These are phyloP conservation scores for Lethenteron reissneri DNA, from an alignment of 2,113 vertebrate genomes.

Conservation along the genomic window DNA sequence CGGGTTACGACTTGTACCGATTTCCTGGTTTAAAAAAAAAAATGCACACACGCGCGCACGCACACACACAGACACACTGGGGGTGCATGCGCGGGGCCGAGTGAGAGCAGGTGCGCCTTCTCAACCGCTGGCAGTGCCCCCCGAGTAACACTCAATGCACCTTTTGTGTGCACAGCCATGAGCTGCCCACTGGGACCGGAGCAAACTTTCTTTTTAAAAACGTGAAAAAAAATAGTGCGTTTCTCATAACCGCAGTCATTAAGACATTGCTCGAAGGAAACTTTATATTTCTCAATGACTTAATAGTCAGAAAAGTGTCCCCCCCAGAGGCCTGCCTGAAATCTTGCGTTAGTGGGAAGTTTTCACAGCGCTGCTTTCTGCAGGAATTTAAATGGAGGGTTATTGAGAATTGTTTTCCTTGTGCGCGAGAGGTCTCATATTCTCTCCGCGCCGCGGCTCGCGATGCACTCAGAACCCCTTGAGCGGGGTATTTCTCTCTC, in stretches of 20 bases:
- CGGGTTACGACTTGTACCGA: background rate
- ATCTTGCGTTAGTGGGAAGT: too few relatives aligned
- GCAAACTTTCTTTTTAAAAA: background rate
- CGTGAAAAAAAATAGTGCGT: background rate
- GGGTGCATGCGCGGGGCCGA: background rate
- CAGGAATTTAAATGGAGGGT: too few relatives aligned
- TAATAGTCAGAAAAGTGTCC: background rate
- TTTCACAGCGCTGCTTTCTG: too few relatives aligned
- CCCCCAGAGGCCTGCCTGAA: background rate
- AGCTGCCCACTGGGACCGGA: background rate
- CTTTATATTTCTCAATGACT: slow-evolving; percentile 4
- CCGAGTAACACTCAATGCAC: background rate
- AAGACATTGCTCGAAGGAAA: slow-evolving; percentile 2
- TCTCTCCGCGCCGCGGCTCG: too few relatives aligned
- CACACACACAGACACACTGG: too few relatives aligned
- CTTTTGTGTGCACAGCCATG: background rate
- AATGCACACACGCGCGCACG: too few relatives aligned
- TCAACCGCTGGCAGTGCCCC: background rate
- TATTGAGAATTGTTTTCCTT: too few relatives aligned
- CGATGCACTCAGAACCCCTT: too few relatives aligned
- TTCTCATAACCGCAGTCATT: background rate
- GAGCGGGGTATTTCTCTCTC: too few relatives aligned
- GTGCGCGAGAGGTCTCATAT: too few relatives aligned
- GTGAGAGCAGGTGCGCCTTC: background rate
- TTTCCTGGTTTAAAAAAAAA: background rate